Evolutionary conservation across 2,888 invertebrate species (phyloP).

Genomic region (Ditylenchus weischeri): DNA sequence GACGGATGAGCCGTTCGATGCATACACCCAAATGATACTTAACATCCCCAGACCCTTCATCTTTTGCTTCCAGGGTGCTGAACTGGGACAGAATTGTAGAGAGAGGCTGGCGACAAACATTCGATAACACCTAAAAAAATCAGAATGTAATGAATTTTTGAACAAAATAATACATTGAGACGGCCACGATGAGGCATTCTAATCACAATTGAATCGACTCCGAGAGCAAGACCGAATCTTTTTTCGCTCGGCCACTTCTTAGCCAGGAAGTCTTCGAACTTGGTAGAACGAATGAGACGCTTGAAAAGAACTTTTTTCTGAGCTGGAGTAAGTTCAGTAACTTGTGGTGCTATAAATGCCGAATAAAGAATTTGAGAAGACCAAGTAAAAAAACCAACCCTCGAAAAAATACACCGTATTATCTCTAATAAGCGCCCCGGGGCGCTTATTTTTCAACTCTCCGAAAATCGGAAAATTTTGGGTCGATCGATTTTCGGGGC

Average conservation of each 20-base stretch:
- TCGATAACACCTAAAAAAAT: slow-evolving; percentile 69
- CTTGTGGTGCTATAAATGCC: slow-evolving; percentile 69
- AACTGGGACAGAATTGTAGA: slow-evolving; percentile 89
- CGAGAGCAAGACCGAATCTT: slow-evolving; percentile 89
- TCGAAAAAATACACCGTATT: too few relatives aligned
- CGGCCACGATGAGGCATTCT: slow-evolving; percentile 81
- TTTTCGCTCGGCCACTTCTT: slow-evolving; percentile 97
- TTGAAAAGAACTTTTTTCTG: slow-evolving; percentile 90
- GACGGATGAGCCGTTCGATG: slow-evolving; percentile 81
- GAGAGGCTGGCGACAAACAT: slow-evolving; percentile 84
- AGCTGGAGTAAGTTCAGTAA: slow-evolving; percentile 77
- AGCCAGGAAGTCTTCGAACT: slow-evolving; percentile 89
- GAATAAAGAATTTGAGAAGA: too few relatives aligned
- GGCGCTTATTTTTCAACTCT: too few relatives aligned
- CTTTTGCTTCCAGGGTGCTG: slow-evolving; percentile 83
- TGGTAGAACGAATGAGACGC: slow-evolving; percentile 83
- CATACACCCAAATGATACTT: slow-evolving; percentile 89
- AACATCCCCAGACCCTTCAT: slow-evolving; percentile 63
- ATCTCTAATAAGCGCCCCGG: too few relatives aligned
- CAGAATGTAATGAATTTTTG: too few relatives aligned
- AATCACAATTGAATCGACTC: slow-evolving; percentile 95
- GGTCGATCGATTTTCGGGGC: too few relatives aligned
- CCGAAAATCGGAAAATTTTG: too few relatives aligned
- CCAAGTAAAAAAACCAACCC: too few relatives aligned
- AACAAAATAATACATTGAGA: slow-evolving; percentile 68